Base-by-base conservation (phyloP, 2,797 vertebrate species). In the Sitta carolinensis region DNA sequence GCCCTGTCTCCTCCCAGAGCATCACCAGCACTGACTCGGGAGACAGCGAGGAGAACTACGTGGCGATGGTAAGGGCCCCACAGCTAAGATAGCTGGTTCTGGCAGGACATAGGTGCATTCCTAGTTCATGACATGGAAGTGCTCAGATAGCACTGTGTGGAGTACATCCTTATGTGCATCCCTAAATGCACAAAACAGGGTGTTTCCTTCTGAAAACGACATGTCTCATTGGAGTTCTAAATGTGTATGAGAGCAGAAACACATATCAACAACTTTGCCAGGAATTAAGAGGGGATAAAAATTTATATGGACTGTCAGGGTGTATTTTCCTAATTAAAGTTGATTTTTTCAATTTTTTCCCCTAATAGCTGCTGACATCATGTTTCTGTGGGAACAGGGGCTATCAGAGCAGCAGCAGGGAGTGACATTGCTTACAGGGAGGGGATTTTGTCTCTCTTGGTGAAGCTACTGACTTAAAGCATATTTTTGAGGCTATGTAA, bases 11-110 rank as follows among this genome's bases (percentile, higher is more conserved):
- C 93, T 99, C 99, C 38, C 99, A 99, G 97, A 99, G 99, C 98
- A 99, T 99, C 98, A 99, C 99, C 98, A 99, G 99, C 98, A 99
- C 99, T 8, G 99, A 99, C 98, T 99, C 99, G 0, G 99, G 98
- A 94, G 99, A 99, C 98, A 99, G 99, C 1, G 99, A 99, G 94
- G 99, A 99, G 97, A 99, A 99, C 97, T 99, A 99, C 16, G 99
- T 99, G 96, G 98, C 99, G 7, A 99, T 99, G 99, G 99, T 99
- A 97, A 98, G 94, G 58, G 64, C 51, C 54, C 50, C 52, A 22
- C 55, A 55, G 73, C 62, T 55, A 6, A 59, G 48, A 55, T 3
- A 55, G 8, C 22, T 9, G 34, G 54, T 81, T 17, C 87, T 90
- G 83, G 59, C 9, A 54, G 54, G 73, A 38, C 2, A 2, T 20